These are phyloP conservation scores for Volucella zonaria DNA, from an alignment of 2,888 invertebrate genomes.

Conservation along the genomic window DNA sequence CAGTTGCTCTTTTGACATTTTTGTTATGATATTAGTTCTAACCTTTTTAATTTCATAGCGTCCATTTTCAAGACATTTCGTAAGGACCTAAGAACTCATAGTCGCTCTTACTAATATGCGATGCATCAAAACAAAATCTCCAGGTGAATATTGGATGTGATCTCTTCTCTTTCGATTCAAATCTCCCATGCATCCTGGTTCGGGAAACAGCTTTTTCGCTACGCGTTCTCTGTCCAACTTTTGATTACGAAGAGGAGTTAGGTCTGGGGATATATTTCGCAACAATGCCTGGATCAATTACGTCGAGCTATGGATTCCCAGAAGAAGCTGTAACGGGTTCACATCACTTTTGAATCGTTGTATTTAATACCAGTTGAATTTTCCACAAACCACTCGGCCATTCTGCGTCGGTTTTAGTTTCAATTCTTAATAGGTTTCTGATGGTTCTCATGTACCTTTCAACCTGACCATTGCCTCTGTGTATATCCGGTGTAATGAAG, in stretches of 20 bases:
- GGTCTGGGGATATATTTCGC: slow-evolving; percentile 35
- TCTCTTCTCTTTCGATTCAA: slow-evolving; percentile 21
- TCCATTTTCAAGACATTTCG: slow-evolving; percentile 25
- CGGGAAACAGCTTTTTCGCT: slow-evolving; percentile 23
- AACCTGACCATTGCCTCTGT: slow-evolving; percentile 22
- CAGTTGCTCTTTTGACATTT: slow-evolving; percentile 34
- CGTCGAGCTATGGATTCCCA: slow-evolving; percentile 39
- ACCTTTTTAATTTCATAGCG: slow-evolving; percentile 37
- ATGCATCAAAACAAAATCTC: slow-evolving; percentile 39
- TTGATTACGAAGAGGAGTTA: slow-evolving; percentile 24
- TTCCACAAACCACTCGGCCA: slow-evolving; percentile 42
- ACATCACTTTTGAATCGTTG: slow-evolving; percentile 25
- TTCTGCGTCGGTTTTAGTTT: slow-evolving; percentile 34
- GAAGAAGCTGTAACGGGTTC: slow-evolving; percentile 29
- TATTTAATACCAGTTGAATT: slow-evolving; percentile 29
- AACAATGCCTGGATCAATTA: slow-evolving; percentile 35
- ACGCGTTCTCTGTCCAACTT: slow-evolving; percentile 29
- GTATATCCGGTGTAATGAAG: slow-evolving; percentile 35
- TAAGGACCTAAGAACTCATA: slow-evolving; percentile 37
- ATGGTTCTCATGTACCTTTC: slow-evolving; percentile 42
- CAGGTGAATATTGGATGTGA: slow-evolving; percentile 8
- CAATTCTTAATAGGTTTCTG: slow-evolving; percentile 30
- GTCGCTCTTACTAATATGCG: slow-evolving; percentile 31
- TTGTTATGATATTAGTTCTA: slow-evolving; percentile 25
- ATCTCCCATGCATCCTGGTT: slow-evolving; percentile 12